Percentiles rank a stretch among this genome's conserved stretches.
Conservation (phyloP, 1,140 invertebrate species). For the Caenorhabditis latens region DNA sequence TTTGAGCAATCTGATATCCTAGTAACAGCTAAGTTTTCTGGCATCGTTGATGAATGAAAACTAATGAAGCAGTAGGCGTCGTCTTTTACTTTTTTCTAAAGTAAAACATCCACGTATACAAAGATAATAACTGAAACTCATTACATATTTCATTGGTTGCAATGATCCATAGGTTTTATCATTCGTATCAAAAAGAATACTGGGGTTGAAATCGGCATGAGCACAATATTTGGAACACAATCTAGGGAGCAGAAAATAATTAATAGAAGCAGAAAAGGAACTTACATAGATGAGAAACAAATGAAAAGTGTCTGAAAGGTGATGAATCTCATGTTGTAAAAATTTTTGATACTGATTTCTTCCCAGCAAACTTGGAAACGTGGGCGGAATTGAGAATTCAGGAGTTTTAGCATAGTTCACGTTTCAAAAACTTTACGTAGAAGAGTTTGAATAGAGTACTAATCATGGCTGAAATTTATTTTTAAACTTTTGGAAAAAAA, state of each 20-base stretch:
- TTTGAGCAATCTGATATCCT: constrained; percentile 5
- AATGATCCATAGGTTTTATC: not conserved
- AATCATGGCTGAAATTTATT: no score
- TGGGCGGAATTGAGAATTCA: no score
- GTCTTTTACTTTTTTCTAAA: not conserved
- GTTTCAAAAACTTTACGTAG: no score
- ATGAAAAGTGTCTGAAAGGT: constrained; percentile 2
- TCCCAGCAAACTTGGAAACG: not conserved
- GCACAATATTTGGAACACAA: constrained; percentile 2
- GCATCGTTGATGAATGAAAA: not conserved
- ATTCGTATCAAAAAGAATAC: not conserved
- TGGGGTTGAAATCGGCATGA: not conserved
- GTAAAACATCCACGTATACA: not conserved
- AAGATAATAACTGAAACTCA: no score
- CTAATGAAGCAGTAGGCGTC: not conserved
- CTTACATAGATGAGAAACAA: constrained; percentile 1
- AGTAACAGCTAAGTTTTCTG: not conserved
- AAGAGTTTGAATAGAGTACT: no score
- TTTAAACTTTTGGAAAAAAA: no score
- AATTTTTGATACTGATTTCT: not conserved
- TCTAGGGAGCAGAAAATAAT: not conserved
- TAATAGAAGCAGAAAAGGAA: not conserved
- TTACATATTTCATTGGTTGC: not conserved
- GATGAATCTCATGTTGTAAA: constrained; percentile 9
- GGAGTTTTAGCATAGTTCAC: no score